Conservation (phyloP, 2,113 vertebrate species). For the Pygoscelis adeliae region DNA sequence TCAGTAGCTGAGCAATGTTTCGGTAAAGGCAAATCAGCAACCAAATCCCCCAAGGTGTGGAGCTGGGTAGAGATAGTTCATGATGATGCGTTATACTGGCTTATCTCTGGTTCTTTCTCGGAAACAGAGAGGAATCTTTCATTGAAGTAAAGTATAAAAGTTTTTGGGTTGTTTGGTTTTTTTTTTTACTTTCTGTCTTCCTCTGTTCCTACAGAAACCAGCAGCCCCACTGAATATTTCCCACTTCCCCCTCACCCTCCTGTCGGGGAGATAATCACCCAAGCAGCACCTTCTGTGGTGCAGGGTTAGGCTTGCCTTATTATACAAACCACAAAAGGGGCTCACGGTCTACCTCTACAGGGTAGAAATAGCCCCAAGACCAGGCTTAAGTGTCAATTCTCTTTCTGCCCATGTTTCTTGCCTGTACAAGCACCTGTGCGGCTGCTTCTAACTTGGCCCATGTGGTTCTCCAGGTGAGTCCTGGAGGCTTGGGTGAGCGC, state of each 20-base stretch:
- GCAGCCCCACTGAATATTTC: neutral
- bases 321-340: neutral
- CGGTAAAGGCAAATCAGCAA: neutral
- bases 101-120: neutral
- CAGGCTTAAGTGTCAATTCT: neutral
- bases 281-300: neutral
- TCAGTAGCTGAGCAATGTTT: neutral
- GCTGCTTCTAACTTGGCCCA: neutral
- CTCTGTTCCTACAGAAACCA: neutral
- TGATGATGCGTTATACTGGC: neutral
- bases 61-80: accelerated
- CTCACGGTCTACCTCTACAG: neutral
- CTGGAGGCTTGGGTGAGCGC: neutral
- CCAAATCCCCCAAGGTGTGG: neutral
- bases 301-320: neutral
- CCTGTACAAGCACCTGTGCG: neutral
- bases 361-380: neutral
- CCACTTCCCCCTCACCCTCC: neutral
- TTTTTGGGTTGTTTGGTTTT: neutral
- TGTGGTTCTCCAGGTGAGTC: neutral
- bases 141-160: neutral
- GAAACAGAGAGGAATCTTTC: neutral
- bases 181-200: neutral
- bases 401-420: neutral
- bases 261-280: neutral